These are phyloP conservation scores for Sipha flava DNA, from an alignment of 1,140 invertebrate species.

Conservation along the genomic window DNA sequence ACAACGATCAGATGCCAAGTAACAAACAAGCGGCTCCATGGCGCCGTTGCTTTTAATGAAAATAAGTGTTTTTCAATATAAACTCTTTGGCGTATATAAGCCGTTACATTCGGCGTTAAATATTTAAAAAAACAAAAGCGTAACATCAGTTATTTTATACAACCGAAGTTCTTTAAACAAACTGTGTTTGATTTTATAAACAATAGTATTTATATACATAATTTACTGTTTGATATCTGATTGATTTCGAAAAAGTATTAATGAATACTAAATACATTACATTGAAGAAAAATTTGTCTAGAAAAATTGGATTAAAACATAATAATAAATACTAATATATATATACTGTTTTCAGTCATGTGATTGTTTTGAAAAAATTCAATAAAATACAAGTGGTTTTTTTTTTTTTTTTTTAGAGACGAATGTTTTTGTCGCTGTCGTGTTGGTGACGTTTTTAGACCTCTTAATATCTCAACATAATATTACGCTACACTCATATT, in stretches of 20 bases:
- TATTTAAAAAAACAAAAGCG: not conserved
- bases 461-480: not conserved
- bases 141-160: not conserved
- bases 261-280: too few species aligned
- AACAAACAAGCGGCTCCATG: not conserved
- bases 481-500: not conserved
- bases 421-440: not conserved
- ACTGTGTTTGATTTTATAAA: not conserved
- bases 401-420: not conserved
- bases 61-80: constrained; percentile 6
- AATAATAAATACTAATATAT: not conserved
- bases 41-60: constrained; percentile 3
- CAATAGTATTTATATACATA: not conserved
- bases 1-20: not conserved
- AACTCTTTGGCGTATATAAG: not conserved
- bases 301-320: not conserved
- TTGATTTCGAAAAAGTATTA: too few species aligned
- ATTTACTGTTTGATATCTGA: too few species aligned
- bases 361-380: too few species aligned
- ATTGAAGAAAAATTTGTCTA: too few species aligned
- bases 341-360: too few species aligned
- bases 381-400: not conserved
- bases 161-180: not conserved
- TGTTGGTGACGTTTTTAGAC: not conserved
- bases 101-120: not conserved